Evolutionary conservation across 2,113 vertebrate species (phyloP).

Genomic region (Sebastes fasciatus): DNA sequence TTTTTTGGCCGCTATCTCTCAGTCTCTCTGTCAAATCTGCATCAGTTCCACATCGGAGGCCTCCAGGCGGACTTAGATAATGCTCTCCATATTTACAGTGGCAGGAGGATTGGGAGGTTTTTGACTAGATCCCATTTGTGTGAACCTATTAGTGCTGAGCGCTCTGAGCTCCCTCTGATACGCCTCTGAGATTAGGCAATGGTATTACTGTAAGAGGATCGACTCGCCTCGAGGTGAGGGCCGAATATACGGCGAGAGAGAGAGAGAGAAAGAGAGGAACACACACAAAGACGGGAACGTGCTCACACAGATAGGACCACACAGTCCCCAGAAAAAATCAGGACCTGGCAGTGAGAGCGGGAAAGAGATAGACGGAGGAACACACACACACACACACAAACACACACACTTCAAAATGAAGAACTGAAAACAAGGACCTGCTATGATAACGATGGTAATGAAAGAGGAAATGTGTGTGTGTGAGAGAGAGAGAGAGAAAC

Average conservation of each 20-base stretch:
- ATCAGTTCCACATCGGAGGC: constrained; percentile 71
- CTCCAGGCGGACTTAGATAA: constrained; percentile 69
- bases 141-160: constrained; percentile 79
- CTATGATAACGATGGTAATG: not conserved
- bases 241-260: constrained; percentile 33
- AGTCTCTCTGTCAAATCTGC: constrained; percentile 75
- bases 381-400: constrained; percentile 30
- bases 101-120: constrained; percentile 72
- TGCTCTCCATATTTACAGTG: constrained; percentile 77
- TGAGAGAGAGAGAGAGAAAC: no score
- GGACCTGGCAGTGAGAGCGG: constrained; percentile 46
- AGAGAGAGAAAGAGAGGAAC: constrained; percentile 24
- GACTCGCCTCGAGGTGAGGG: constrained; percentile 74
- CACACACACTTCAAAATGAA: constrained; percentile 16
- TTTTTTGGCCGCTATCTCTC: constrained; percentile 66
- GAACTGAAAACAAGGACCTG: not conserved
- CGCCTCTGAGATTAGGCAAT: constrained; percentile 79
- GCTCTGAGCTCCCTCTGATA: constrained; percentile 76
- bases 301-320: constrained; percentile 67
- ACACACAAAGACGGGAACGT: constrained; percentile 62
- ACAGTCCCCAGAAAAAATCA: constrained; percentile 47
- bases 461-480: not conserved
- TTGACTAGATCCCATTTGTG: constrained; percentile 78
- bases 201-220: constrained; percentile 83
- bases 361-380: constrained; percentile 17